Conservation (phyloP, 2,888 invertebrate species). For the Pristionchus maxplancki region DNA sequence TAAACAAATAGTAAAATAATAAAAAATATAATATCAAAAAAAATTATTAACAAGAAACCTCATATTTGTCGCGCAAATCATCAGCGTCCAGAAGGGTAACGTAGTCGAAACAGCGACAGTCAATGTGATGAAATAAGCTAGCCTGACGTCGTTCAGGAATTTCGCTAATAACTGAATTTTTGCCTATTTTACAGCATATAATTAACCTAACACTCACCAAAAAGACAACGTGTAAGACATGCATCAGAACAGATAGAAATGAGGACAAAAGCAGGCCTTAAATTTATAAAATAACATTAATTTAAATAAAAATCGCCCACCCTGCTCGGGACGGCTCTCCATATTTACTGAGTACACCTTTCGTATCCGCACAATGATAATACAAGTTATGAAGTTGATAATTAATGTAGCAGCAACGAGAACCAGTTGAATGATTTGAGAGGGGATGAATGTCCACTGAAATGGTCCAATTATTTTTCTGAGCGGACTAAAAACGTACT, state of each 20-base stretch:
- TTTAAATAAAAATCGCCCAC: neutral
- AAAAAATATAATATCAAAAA: neutral
- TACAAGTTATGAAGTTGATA: neutral
- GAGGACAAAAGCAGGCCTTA: neutral
- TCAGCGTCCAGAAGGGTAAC: constrained; percentile 13
- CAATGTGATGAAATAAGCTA: neutral
- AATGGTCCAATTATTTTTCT: neutral
- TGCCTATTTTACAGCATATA: neutral
- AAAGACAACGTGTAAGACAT: neutral
- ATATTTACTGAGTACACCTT: neutral
- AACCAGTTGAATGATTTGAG: neutral
- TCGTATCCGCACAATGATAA: neutral
- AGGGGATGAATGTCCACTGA: neutral
- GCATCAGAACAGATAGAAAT: neutral
- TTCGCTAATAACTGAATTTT: neutral
- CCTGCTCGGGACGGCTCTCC: neutral
- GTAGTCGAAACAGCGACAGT: neutral
- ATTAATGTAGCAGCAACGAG: neutral
- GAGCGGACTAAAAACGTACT: neutral
- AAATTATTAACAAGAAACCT: neutral
- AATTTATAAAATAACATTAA: neutral
- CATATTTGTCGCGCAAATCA: neutral
- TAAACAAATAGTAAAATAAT: neutral
- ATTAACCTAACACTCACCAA: neutral
- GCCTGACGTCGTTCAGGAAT: neutral